Conservation (phyloP, 1,140 invertebrate genomes). For the Solen grandis region DNA sequence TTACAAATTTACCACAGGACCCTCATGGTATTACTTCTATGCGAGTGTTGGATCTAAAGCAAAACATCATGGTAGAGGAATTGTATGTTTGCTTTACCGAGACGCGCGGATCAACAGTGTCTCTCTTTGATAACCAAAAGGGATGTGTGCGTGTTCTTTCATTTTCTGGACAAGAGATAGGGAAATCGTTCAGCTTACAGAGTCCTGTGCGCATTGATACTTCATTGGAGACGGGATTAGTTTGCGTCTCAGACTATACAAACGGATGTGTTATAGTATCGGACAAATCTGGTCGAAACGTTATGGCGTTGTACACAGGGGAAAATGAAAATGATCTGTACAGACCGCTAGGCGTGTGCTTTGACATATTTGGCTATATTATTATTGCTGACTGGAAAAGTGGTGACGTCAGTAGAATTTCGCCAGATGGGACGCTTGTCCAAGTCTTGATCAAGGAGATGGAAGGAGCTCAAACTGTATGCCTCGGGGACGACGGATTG, state of each 20-base stretch:
- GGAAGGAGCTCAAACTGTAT: constrained; percentile 34
- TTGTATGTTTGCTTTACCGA: constrained; percentile 37
- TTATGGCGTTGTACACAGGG: constrained; percentile 20
- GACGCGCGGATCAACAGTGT: neutral
- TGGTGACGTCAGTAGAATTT: neutral
- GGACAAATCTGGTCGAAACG: constrained; percentile 6
- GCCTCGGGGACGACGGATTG: neutral
- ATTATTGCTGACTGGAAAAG: constrained; percentile 28
- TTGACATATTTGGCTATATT: constrained; percentile 9
- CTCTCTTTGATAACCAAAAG: constrained; percentile 7
- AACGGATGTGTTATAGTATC: constrained; percentile 18
- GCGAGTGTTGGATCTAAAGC: neutral
- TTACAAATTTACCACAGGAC: constrained; percentile 3
- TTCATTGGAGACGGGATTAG: neutral
- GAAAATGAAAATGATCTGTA: constrained; percentile 24
- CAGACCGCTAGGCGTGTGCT: constrained; percentile 43
- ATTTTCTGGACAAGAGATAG: constrained; percentile 7
- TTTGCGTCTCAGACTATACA: constrained; percentile 29
- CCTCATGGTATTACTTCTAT: constrained; percentile 21
- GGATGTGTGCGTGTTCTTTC: constrained; percentile 14
- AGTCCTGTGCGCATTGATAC: constrained; percentile 23
- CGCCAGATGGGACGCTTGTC: constrained; percentile 2
- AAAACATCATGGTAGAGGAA: neutral
- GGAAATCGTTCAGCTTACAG: neutral
- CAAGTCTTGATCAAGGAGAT: neutral